These are phyloP conservation scores for Amitus sp. DNA, from an alignment of 2,888 invertebrate genomes.

Conservation along the genomic window DNA sequence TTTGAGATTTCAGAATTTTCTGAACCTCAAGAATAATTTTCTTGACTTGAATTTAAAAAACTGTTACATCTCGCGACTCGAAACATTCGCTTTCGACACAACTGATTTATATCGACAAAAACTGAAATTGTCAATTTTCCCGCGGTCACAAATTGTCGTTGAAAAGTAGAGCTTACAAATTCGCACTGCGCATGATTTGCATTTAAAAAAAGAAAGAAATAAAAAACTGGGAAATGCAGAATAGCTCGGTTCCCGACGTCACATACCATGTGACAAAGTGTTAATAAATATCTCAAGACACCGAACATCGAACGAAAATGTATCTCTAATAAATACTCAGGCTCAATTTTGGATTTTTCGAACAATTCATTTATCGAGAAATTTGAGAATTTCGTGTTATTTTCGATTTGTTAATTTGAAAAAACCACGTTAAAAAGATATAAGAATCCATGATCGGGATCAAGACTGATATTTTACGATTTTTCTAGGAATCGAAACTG, in stretches of 20 bases:
- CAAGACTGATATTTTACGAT: no score
- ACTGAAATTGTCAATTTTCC: not conserved
- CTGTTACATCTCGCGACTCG: not conserved
- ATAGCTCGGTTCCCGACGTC: no score
- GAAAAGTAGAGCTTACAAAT: not conserved
- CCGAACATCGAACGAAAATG: not conserved
- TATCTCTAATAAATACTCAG: not conserved
- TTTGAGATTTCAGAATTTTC: no score
- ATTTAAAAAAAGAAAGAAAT: not conserved
- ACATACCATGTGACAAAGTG: not conserved
- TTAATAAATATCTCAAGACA: not conserved
- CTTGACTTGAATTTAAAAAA: not conserved
- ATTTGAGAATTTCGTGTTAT: no score
- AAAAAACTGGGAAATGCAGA: not conserved
- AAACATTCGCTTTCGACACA: not conserved
- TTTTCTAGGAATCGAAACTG: not conserved
- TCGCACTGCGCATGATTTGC: not conserved
- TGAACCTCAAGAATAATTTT: no score
- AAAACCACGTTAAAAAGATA: no score
- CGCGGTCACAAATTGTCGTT: not conserved
- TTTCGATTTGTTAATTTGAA: no score
- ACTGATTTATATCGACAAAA: constrained; percentile 1
- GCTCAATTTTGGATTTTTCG: not conserved
- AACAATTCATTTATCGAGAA: no score
- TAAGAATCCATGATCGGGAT: no score